Evolutionary conservation across 2,113 vertebrate genomes (phyloP).

Genomic region (Parotia lawesii): DNA sequence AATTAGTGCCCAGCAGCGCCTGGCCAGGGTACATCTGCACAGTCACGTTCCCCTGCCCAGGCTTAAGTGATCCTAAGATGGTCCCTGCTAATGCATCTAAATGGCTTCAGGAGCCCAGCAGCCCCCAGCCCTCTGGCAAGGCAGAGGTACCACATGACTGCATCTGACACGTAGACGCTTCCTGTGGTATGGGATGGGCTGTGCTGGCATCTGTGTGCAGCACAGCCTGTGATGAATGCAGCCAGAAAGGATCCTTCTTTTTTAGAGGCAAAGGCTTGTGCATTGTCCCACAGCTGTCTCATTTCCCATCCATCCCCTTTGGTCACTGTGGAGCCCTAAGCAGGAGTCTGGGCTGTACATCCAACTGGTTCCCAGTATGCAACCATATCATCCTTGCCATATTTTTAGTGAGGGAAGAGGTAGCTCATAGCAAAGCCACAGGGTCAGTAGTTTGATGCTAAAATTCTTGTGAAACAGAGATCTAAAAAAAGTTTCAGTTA

Average conservation of each 20-base stretch:
- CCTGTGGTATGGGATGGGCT: neutral
- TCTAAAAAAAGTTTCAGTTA: neutral
- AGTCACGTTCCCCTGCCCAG: neutral
- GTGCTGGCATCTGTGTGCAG: slow-evolving; percentile 13
- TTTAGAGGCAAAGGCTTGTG: neutral
- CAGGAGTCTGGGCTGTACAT: neutral
- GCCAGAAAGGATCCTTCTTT: neutral
- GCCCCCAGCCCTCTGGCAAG: neutral
- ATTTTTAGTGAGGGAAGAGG: neutral
- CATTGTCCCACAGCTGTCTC: neutral
- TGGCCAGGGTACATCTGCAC: neutral
- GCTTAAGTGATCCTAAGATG: neutral
- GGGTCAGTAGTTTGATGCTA: neutral
- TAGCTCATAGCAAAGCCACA: neutral
- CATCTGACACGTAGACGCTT: neutral
- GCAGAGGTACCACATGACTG: neutral
- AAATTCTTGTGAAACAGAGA: neutral
- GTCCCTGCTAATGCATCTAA: neutral
- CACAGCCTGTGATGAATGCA: neutral
- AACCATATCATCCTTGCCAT: neutral
- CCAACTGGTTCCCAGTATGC: neutral
- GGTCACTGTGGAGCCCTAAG: neutral
- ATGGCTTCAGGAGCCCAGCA: neutral
- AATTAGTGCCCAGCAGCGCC: neutral
- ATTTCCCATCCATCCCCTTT: neutral